These are phyloP conservation scores for Phylloscopus trochilus DNA, from an alignment of 2,113 vertebrate genomes.

Conservation along the genomic window DNA sequence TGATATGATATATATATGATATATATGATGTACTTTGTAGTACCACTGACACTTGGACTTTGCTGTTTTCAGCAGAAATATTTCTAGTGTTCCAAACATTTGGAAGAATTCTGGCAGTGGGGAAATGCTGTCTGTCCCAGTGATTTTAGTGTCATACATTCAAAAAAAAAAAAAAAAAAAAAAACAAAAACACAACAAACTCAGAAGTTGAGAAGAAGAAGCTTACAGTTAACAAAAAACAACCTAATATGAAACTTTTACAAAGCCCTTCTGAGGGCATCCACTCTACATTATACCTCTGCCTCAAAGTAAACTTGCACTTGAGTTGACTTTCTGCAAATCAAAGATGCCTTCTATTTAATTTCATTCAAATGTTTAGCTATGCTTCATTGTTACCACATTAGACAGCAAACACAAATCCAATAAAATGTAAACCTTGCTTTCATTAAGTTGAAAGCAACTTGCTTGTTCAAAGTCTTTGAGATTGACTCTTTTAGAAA, in stretches of 20 bases:
- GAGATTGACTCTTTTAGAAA: slow-evolving; percentile 53
- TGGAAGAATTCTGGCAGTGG: not conserved
- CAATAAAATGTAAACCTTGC: slow-evolving; percentile 44
- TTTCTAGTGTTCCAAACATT: not conserved
- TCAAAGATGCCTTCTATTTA: slow-evolving; percentile 21
- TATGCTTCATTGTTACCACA: slow-evolving; percentile 28
- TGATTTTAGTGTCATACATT: not conserved
- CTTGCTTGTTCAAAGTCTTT: slow-evolving; percentile 57
- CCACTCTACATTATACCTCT: not conserved
- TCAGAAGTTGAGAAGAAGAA: not conserved
- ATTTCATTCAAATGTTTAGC: slow-evolving; percentile 43
- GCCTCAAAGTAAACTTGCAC: slow-evolving; percentile 2
- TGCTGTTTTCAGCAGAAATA: not conserved
- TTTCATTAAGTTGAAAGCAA: slow-evolving; percentile 59
- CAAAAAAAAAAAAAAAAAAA: too few relatives aligned
- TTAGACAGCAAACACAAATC: slow-evolving; percentile 57
- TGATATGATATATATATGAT: not conserved
- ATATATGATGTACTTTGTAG: not conserved
- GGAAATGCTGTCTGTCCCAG: not conserved
- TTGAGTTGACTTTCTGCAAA: slow-evolving; percentile 43
- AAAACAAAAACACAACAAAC: too few relatives aligned
- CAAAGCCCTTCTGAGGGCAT: not conserved
- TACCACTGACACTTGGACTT: not conserved
- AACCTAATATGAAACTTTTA: not conserved
- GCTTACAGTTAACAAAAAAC: not conserved